Evolutionary conservation across 2,888 invertebrate species (phyloP), one percentile per base, ranked within the genome.

Genomic region (Rugalucina vietnamica): DNA sequence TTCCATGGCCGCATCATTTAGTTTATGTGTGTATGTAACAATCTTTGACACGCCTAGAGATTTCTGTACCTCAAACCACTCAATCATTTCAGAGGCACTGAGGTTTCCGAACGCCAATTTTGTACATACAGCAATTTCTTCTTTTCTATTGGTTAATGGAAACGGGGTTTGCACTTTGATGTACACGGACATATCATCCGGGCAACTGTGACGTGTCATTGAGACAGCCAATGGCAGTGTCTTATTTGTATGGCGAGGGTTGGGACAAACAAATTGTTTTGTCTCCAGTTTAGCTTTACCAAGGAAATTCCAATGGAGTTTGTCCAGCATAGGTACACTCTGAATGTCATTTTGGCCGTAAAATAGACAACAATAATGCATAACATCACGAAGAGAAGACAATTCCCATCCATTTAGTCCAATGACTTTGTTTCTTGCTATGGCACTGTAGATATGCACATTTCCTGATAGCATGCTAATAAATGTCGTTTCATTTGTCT

Each of bases 41-140:
- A 79, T 32, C 79, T 79, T 82, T 4, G 54, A 54, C 21, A 82
- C 82, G 32, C 75, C 75, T 34, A 82, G 60, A 2, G 39, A 29
- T 21, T 54, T 49, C 24, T 82, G 82, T n/a, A 76, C 50, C 49
- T 82, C 82, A 57, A 82, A 75, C 82, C 82, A 82, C 71, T 82
- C 82, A 5, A 82, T 34, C 3, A 82, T 74, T 12, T 54, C 21
- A 1, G 78, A 54, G 29, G 78, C 54, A 24, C 65, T 36, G 3
- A 82, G 69, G 12, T 54, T 79, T 24, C 49, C 79, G n/a, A 74
- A 81, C 3, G 75, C 77, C 0, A 81, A 29, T 72, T 81, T 81
- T 37, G 81, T 75, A 76, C 81, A 81, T 14, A 81, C 77, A 14
- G 69, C 81, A 8, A 39, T 12, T 24, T 72, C 36, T 57, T 36